Evolutionary conservation across 2,113 vertebrate genomes (phyloP).

Genomic region (Mus spicilegus): DNA sequence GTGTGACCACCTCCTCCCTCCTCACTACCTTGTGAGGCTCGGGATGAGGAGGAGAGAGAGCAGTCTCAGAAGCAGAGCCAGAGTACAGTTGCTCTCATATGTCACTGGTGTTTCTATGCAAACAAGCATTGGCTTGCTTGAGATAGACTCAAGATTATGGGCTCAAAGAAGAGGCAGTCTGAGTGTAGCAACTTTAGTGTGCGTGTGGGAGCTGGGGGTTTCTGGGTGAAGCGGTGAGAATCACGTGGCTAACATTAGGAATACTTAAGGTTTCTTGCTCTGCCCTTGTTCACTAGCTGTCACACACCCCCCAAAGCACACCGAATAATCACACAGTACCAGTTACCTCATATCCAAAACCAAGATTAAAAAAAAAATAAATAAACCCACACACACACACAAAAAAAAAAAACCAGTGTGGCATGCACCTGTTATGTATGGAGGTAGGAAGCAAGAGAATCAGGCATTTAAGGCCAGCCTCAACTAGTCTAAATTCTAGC

Average conservation of each 20-base stretch:
- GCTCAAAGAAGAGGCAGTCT: neutral
- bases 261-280: neutral
- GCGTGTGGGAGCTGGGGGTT: fast-evolving
- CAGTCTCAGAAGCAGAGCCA: neutral
- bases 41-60: neutral
- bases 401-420: too few relatives aligned
- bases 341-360: neutral
- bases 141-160: neutral
- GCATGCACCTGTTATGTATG: neutral
- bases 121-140: neutral
- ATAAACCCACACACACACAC: too few relatives aligned
- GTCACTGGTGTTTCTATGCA: neutral
- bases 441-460: neutral
- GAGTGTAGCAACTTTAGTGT: neutral
- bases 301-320: neutral
- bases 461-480: neutral
- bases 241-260: neutral
- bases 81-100: neutral
- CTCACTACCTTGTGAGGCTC: neutral
- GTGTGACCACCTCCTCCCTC: neutral
- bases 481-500: neutral
- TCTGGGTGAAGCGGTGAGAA: neutral
- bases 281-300: neutral
- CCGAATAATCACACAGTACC: neutral
- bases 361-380: neutral